These are phyloP conservation scores for Talpa occidentalis DNA, from an alignment of 2,113 vertebrate species.

Conservation along the genomic window DNA sequence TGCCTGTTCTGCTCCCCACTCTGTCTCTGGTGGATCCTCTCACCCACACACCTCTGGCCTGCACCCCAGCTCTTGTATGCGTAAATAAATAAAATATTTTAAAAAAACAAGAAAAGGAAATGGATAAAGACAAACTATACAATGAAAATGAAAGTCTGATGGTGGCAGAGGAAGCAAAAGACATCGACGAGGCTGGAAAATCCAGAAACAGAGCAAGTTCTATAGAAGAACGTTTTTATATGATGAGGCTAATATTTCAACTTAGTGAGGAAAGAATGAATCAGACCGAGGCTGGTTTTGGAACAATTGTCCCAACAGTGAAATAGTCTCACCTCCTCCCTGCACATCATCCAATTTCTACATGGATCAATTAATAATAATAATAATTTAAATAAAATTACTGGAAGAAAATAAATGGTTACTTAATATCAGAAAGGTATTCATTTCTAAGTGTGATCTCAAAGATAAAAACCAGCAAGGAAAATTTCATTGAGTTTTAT, in stretches of 20 bases:
- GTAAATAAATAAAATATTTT: too few species aligned
- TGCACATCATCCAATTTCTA: not conserved
- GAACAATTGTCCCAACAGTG: too few species aligned
- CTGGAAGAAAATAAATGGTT: not conserved
- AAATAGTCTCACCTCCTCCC: too few species aligned
- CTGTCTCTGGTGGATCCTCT: too few species aligned
- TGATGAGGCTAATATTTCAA: not conserved
- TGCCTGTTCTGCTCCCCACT: too few species aligned
- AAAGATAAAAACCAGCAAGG: not conserved
- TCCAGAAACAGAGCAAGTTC: not conserved
- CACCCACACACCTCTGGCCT: too few species aligned
- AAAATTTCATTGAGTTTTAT: not conserved
- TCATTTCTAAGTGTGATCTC: not conserved
- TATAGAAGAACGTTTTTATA: not conserved
- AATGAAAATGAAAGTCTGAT: not conserved
- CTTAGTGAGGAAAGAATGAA: not conserved
- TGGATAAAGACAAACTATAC: not conserved
- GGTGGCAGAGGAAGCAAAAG: not conserved
- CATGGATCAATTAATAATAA: not conserved
- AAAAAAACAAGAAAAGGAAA: not conserved
- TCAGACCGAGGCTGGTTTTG: not conserved
- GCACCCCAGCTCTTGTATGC: too few species aligned
- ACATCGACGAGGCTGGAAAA: not conserved
- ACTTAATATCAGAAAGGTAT: not conserved
- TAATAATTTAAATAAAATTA: not conserved